A percentile compares a stretch with the other conserved stretches of the same genome.
phyloP scores from a whole-genome alignment of 2,888 invertebrate species.

The Amiota communis region DNA sequence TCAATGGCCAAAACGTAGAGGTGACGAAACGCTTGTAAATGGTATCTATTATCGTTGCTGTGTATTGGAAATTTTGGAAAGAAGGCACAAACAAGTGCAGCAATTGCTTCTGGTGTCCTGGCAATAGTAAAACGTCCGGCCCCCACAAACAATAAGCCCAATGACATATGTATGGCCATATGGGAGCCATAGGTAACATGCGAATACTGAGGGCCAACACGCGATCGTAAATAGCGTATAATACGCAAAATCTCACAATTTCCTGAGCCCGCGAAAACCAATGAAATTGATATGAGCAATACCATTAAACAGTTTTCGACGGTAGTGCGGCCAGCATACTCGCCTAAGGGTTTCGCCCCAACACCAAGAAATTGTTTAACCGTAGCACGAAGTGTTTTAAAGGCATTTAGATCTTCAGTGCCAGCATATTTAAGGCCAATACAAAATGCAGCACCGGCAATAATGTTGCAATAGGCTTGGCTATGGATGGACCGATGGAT shows the following conservation, averaged over 20 bases:
- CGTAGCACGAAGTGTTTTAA: conserved; percentile 77
- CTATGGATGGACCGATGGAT: conserved; percentile 73
- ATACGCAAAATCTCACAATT: conserved; percentile 86
- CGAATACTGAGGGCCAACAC: conserved; percentile 82
- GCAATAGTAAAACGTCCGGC: conserved; percentile 91
- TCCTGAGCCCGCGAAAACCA: conserved; percentile 97
- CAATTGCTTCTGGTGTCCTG: conserved; percentile 88
- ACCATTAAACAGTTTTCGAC: conserved; percentile 92
- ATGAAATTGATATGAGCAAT: conserved; percentile 79
- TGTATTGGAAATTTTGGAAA: conserved; percentile 98
- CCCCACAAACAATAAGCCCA: conserved; percentile 94
- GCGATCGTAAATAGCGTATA: conserved; percentile 87
- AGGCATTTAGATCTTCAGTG: conserved; percentile 87
- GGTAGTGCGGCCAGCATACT: conserved; percentile 91
- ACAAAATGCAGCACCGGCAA: conserved; percentile 95
- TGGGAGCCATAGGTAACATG: conserved; percentile 92
- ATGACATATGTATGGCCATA: conserved; percentile 95
- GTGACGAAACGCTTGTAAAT: conserved; percentile 97
- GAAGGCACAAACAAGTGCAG: conserved; percentile 92
- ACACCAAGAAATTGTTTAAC: conserved; percentile 70
- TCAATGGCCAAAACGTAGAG: conserved; percentile 96
- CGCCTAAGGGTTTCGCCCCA: conserved; percentile 83
- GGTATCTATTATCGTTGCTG: conserved; percentile 97
- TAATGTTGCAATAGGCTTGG: conserved; percentile 97
- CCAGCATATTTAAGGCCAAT: conserved; percentile 95